Evolutionary conservation across 2,888 invertebrate genomes (phyloP).

Genomic region (Coecobrya sp.): DNA sequence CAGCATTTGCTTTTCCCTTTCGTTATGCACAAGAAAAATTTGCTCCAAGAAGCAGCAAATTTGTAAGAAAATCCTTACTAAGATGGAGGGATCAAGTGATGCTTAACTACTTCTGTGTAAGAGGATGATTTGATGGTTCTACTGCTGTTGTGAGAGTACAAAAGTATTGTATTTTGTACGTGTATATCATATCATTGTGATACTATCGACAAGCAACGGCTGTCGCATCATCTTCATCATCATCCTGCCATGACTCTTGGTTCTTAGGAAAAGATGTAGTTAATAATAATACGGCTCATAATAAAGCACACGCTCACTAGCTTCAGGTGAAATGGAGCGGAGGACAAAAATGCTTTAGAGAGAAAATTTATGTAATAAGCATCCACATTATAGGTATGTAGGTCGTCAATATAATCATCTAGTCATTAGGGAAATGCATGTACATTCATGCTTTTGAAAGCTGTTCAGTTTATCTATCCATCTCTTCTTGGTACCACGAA

Average conservation of each 20-base stretch:
- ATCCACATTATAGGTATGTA: no score
- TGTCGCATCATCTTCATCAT: not conserved
- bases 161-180: not conserved
- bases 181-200: not conserved
- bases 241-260: not conserved
- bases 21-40: not conserved
- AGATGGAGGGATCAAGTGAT: conserved; percentile 56
- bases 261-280: no score
- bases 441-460: no score
- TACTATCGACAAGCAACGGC: not conserved
- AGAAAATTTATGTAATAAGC: no score
- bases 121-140: not conserved
- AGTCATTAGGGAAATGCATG: no score
- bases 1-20: conserved; percentile 9
- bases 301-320: no score
- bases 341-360: no score
- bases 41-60: conserved; percentile 13
- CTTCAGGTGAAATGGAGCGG: no score
- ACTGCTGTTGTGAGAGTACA: not conserved
- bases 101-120: conserved; percentile 20
- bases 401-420: no score
- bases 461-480: no score
- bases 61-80: conserved; percentile 48
- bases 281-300: no score
- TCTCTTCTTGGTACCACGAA: no score